These are phyloP conservation scores for Macrophya annulata DNA, from an alignment of 2,888 invertebrate species.

Conservation along the genomic window DNA sequence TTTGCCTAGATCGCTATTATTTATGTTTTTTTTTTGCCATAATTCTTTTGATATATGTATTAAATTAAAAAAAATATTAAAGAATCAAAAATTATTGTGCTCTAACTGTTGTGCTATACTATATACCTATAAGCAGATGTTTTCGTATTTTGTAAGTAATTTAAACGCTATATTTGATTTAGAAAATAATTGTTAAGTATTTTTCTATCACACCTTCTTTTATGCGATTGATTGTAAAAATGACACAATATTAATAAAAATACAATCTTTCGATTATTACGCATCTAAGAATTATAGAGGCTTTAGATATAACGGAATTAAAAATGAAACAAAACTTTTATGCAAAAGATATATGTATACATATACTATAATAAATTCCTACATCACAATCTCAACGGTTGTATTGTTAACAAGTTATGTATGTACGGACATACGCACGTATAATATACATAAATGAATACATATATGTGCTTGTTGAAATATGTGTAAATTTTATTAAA, in stretches of 20 bases:
- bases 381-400: neutral
- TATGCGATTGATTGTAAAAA: neutral
- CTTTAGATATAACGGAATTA: neutral
- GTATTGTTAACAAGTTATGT: neutral
- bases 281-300: neutral
- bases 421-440: neutral
- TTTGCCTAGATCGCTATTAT: neutral
- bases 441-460: too few relatives aligned
- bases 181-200: neutral
- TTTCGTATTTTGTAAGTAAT: conserved; percentile 17
- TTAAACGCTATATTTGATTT: neutral
- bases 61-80: neutral
- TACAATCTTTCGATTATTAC: neutral
- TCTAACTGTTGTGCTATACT: neutral
- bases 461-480: neutral
- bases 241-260: neutral
- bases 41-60: neutral
- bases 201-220: neutral
- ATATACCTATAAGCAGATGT: conserved; percentile 17
- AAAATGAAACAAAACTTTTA: neutral
- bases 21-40: neutral
- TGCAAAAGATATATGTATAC: neutral
- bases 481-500: conserved; percentile 32
- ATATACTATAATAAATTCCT: neutral
- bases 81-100: conserved; percentile 12